Base-by-base conservation (phyloP, 2,113 vertebrate genomes). In the Copsychus sechellarum region DNA sequence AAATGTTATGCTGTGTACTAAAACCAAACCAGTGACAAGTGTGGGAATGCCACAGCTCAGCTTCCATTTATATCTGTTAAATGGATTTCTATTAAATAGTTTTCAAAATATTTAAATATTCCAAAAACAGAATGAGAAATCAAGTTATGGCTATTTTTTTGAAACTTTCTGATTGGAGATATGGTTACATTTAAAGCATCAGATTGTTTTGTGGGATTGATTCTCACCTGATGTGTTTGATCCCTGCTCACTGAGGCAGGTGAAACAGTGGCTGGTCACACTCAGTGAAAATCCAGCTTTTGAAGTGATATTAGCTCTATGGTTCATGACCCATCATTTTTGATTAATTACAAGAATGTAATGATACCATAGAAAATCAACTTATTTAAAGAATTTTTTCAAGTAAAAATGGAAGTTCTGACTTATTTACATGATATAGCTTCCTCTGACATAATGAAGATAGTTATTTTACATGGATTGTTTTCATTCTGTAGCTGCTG, bases 251-350 rank as follows among this genome's bases (percentile, higher is more conserved):
- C 34, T 31, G 45, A 20, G 36, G 31, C n/a, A 69, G 62, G 12
- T 73, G 71, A 53, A 60, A 7, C 36, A 50, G 8, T 15, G 25
- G 16, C 13, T 17, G 12, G 28, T 61, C 17, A 22, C 40, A 33
- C 8, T n/a, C 31, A 22, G 19, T 74, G 73, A 28, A 61, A 70
- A 43, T 73, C 8, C 23, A n/a, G 23, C 56, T 60, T 56, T 58
- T 15, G 56, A 24, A 81, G 11, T 8, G 1, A 0, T 22, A 11
- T 2, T 48, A 18, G 12, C 25, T 33, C 33, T 47, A 1, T 5
- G 4, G 16, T 51, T 74, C 5, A 4, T 18, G 7, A 31, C 31
- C 29, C 66, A 42, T 25, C 12, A 11, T 8, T 83, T 48, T 18
- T 33, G 20, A 34, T 77, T 60, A 28, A 58, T 50, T 57, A 24